Conservation (phyloP, 2,113 vertebrate species). For the Anarhynchus alexandrinus region DNA sequence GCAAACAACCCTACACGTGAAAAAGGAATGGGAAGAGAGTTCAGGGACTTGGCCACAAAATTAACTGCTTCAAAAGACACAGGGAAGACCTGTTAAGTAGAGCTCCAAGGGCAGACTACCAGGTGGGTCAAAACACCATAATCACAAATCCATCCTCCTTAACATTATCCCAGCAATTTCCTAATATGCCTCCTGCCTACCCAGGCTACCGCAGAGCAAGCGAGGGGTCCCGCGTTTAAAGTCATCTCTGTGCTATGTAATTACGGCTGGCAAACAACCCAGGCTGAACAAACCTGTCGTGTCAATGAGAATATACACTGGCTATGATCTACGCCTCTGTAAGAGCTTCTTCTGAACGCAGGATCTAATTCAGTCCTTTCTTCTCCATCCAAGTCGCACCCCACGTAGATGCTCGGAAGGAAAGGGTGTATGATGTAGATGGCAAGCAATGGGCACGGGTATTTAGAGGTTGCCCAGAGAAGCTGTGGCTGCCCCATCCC, state of each 20-base stretch:
- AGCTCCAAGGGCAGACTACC: conserved; percentile 54
- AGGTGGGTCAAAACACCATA: conserved; percentile 37
- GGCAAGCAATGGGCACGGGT: neutral
- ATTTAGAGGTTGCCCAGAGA: neutral
- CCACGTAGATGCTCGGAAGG: rapidly evolving
- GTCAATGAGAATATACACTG: neutral
- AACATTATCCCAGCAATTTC: neutral
- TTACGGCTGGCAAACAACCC: neutral
- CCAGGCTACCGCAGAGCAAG: neutral
- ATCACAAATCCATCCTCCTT: conserved; percentile 57
- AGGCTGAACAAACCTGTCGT: neutral
- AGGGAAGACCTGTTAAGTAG: conserved; percentile 51
- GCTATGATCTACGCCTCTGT: neutral
- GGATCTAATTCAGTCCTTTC: neutral
- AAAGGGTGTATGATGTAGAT: rapidly evolving
- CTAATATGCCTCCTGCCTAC: neutral
- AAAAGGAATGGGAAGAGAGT: conserved; percentile 51
- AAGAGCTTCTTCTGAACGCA: neutral
- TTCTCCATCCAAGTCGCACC: neutral
- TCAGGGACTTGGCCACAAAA: conserved; percentile 64
- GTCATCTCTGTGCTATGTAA: neutral
- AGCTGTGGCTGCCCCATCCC: neutral
- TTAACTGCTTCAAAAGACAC: conserved; percentile 51
- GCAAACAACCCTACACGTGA: conserved; percentile 43
- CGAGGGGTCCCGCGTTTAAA: rapidly evolving